A percentile compares a stretch with the other conserved stretches of the same genome.
Conservation (phyloP, 2,797 vertebrate genomes). For the Melanotaenia pygmaea region DNA sequence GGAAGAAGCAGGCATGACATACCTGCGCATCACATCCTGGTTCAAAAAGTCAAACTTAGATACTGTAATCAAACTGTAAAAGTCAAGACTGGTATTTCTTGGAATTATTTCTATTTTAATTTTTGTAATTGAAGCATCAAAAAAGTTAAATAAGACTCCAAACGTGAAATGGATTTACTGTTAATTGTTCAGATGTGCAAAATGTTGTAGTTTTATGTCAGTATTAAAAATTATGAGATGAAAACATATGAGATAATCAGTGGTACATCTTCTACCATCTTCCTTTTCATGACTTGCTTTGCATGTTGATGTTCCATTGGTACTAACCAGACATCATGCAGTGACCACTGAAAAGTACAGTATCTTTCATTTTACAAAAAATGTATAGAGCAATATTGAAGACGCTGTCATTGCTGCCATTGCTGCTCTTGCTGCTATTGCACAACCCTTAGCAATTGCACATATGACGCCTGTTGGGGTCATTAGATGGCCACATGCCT, state of each 20-base stretch:
- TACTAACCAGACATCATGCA: constrained; percentile 20
- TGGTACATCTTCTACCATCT: background rate
- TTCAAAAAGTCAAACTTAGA: no score
- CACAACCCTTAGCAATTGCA: constrained; percentile 72
- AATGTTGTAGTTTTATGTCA: no score
- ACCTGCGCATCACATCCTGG: no score
- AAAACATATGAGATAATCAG: background rate
- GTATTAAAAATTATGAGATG: no score
- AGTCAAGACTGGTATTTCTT: no score
- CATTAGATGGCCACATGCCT: constrained; percentile 80
- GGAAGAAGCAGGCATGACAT: no score
- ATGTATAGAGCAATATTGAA: constrained; percentile 72
- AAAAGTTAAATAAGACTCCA: no score
- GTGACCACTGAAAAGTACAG: constrained; percentile 33
- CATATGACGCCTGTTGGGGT: constrained; percentile 76
- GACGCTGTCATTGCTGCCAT: constrained; percentile 69
- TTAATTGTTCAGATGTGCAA: no score
- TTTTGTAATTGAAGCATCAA: no score
- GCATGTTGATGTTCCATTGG: background rate
- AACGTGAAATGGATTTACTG: no score
- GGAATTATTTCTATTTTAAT: no score
- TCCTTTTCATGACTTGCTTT: background rate
- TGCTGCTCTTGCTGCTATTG: constrained; percentile 73
- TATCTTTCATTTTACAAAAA: constrained; percentile 67
- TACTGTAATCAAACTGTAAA: no score